These are phyloP conservation scores for Eospalax fontanierii DNA, from an alignment of 2,797 vertebrate genomes.

Conservation along the genomic window DNA sequence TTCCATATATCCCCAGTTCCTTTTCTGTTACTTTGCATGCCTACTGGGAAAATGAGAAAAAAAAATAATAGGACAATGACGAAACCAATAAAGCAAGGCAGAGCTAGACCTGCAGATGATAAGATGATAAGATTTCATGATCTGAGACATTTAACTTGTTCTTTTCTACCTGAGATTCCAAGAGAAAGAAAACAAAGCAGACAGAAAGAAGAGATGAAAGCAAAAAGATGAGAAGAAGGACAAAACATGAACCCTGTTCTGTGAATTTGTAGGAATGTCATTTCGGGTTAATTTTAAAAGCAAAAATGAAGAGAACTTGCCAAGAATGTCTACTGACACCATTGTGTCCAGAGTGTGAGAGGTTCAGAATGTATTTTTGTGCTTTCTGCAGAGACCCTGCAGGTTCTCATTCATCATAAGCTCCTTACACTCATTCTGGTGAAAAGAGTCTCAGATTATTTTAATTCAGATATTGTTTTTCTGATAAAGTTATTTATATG, in stretches of 20 bases:
- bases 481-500: conserved; percentile 77
- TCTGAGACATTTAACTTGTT: neutral
- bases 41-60: neutral
- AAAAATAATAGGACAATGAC: neutral
- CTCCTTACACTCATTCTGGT: conserved; percentile 35
- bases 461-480: conserved; percentile 74
- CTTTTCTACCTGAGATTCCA: neutral
- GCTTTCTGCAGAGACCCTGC: neutral
- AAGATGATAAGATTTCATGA: neutral
- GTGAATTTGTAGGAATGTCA: neutral
- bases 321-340: neutral
- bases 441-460: neutral
- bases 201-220: neutral
- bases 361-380: neutral
- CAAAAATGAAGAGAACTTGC: neutral
- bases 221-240: neutral
- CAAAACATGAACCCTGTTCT: neutral
- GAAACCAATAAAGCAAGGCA: conserved; percentile 13
- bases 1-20: neutral
- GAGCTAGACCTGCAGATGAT: neutral
- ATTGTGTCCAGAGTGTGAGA: neutral
- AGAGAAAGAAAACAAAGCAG: neutral
- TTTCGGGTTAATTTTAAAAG: conserved; percentile 2
- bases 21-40: neutral
- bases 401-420: neutral